These are phyloP conservation scores for Trichoplusia ni DNA, from an alignment of 1,140 invertebrate species.

Conservation along the genomic window DNA sequence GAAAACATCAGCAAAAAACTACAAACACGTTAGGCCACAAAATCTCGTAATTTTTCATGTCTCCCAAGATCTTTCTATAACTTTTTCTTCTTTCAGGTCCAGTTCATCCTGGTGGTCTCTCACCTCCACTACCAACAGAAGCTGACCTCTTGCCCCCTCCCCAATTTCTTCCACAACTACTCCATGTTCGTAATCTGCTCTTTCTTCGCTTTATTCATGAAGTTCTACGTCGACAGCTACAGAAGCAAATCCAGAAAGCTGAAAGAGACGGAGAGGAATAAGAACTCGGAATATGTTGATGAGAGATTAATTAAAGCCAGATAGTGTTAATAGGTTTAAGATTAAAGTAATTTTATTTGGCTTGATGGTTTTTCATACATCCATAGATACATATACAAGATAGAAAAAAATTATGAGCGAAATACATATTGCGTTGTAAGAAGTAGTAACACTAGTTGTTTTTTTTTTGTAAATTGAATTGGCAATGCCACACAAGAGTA, in stretches of 20 bases:
- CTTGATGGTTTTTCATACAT: too few relatives aligned
- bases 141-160: constrained; percentile 88
- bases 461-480: too few relatives aligned
- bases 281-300: neutral
- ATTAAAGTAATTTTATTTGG: neutral
- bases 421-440: too few relatives aligned
- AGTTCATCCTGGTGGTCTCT: constrained; percentile 88
- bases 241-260: constrained; percentile 38
- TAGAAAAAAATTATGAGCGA: too few relatives aligned
- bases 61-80: too few relatives aligned
- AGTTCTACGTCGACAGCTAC: constrained; percentile 93
- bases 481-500: too few relatives aligned
- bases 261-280: neutral
- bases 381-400: too few relatives aligned
- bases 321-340: neutral
- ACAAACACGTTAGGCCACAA: too few relatives aligned
- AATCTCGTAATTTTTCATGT: too few relatives aligned
- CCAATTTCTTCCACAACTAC: constrained; percentile 83
- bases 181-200: constrained; percentile 86
- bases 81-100: constrained; percentile 81
- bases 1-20: too few relatives aligned
- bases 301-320: constrained; percentile 6
- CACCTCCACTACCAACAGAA: constrained; percentile 87
- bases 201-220: constrained; percentile 91
- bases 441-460: too few relatives aligned